Percentiles rank a stretch among this genome's conserved stretches.
Evolutionary conservation across 2,888 invertebrate genomes (phyloP).

Genomic region (Phalera bucephala): DNA sequence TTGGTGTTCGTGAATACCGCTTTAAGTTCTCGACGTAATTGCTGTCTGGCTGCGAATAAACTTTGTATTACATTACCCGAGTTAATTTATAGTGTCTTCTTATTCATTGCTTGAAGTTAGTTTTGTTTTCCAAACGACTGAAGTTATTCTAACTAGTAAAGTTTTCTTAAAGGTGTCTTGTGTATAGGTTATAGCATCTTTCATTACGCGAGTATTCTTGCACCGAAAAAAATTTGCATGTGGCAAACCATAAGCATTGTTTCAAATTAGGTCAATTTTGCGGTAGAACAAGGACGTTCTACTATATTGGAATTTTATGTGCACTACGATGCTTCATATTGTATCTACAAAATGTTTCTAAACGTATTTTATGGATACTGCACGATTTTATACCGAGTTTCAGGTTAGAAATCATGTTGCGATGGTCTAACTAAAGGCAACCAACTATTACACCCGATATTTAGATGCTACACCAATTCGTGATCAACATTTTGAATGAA

Average conservation of each 20-base stretch:
- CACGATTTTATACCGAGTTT: slow-evolving; percentile 1
- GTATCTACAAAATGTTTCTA: too few relatives aligned
- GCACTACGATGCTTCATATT: too few relatives aligned
- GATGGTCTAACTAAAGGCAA: slow-evolving; percentile 13
- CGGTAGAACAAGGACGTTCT: too few relatives aligned
- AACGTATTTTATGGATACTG: not conserved
- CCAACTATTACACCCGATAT: slow-evolving; percentile 13
- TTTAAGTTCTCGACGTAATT: slow-evolving; percentile 77
- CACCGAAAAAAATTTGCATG: too few relatives aligned
- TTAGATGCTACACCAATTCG: slow-evolving; percentile 24
- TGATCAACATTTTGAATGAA: slow-evolving; percentile 28
- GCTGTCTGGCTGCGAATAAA: slow-evolving; percentile 79
- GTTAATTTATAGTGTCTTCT: slow-evolving; percentile 78
- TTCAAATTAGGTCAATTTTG: too few relatives aligned
- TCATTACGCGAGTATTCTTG: not conserved
- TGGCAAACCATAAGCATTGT: too few relatives aligned
- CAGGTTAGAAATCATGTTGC: slow-evolving; percentile 25
- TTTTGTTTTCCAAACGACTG: slow-evolving; percentile 60
- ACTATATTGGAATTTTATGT: too few relatives aligned
- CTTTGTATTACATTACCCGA: slow-evolving; percentile 79
- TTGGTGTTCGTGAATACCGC: slow-evolving; percentile 76
- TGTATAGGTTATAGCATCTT: slow-evolving; percentile 4
- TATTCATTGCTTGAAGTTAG: slow-evolving; percentile 69
- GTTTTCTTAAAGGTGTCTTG: slow-evolving; percentile 32
- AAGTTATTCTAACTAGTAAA: slow-evolving; percentile 49